Evolutionary conservation across 1,140 invertebrate species (phyloP).

Genomic region (Musca domestica): DNA sequence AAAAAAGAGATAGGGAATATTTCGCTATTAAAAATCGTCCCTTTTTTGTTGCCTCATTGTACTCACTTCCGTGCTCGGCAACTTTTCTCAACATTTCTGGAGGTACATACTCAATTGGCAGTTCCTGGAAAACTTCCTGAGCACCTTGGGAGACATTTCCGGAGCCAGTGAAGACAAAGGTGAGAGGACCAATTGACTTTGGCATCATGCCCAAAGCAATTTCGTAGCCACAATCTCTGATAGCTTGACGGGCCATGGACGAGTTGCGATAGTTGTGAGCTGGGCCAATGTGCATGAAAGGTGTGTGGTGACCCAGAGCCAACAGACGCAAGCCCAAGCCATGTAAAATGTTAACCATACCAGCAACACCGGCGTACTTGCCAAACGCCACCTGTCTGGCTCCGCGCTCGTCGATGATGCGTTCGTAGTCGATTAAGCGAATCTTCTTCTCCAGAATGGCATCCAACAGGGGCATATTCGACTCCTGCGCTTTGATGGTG

Average conservation of each 20-base stretch:
- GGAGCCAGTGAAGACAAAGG: constrained; percentile 97
- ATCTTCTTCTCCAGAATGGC: constrained; percentile 96
- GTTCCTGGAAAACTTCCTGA: constrained; percentile 96
- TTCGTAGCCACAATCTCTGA: constrained; percentile 97
- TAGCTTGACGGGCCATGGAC: constrained; percentile 94
- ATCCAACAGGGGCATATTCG: constrained; percentile 96
- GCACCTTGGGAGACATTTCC: constrained; percentile 82
- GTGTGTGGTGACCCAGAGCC: constrained; percentile 96
- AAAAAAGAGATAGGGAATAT: not conserved
- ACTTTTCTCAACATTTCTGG: constrained; percentile 93
- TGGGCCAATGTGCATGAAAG: constrained; percentile 98
- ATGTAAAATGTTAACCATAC: constrained; percentile 98
- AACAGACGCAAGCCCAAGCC: constrained; percentile 90
- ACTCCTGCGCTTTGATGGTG: constrained; percentile 98
- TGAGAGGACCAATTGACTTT: constrained; percentile 94
- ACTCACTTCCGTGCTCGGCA: constrained; percentile 91
- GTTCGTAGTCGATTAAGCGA: constrained; percentile 95
- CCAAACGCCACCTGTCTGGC: constrained; percentile 96
- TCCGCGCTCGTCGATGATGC: constrained; percentile 84
- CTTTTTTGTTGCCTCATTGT: not conserved
- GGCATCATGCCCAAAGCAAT: constrained; percentile 97
- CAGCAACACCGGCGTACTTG: constrained; percentile 95
- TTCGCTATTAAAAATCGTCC: not conserved
- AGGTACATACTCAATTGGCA: constrained; percentile 96
- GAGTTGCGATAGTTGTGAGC: constrained; percentile 98